phyloP scores from a whole-genome alignment of 37 sponge, comb jelly and placozoan species.

The Axinella damicornis region DNA sequence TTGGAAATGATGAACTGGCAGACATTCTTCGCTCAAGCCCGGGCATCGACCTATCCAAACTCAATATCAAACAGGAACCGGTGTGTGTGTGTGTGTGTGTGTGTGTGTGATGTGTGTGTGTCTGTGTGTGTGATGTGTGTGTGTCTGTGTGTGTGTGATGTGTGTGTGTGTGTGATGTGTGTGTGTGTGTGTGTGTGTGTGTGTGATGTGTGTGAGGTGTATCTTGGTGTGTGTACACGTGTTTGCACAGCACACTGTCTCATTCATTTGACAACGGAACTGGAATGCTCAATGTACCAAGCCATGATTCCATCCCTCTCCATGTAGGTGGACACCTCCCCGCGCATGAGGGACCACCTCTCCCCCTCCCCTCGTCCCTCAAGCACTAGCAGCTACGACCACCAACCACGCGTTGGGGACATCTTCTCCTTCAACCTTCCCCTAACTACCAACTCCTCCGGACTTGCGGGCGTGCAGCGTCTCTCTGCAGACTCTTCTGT shows the following conservation, averaged over 20 bases:
- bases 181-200: constrained; percentile 45
- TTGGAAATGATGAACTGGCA: constrained; percentile 35
- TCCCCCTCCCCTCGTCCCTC: not conserved
- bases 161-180: constrained; percentile 61
- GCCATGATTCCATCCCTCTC: no score
- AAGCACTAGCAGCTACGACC: not conserved
- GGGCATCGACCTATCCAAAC: constrained; percentile 66
- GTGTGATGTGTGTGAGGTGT: constrained; percentile 7
- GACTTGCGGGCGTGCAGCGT: not conserved
- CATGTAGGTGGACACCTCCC: constrained; percentile 17
- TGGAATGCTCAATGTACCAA: no score
- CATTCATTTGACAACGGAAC: no score
- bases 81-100: constrained; percentile 48
- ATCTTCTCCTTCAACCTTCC: constrained; percentile 41
- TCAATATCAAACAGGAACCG: constrained; percentile 67
- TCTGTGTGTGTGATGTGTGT: constrained; percentile 56
- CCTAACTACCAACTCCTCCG: not conserved
- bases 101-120: constrained; percentile 51
- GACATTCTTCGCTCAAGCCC: constrained; percentile 72
- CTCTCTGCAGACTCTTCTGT: not conserved
- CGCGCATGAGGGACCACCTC: not conserved
- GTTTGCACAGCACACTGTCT: no score
- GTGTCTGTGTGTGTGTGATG: constrained; percentile 49
- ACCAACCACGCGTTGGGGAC: constrained; percentile 9
- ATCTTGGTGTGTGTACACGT: no score